Evolutionary conservation across 2,888 invertebrate species (phyloP).

Genomic region (Cremastinae sp.): DNA sequence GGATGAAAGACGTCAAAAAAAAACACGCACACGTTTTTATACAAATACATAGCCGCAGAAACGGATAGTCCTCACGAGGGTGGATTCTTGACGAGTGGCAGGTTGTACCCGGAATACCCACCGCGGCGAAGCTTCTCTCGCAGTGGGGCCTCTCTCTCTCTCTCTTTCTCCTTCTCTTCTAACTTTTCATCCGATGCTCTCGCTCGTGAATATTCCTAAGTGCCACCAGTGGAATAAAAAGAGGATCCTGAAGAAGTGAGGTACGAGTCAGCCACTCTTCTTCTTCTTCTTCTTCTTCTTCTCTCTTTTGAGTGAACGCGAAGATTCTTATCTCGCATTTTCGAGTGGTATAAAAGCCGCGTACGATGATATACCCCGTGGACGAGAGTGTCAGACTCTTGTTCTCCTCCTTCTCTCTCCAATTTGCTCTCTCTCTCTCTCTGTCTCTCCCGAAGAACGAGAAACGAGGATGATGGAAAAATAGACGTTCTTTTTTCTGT

Average conservation of each 20-base stretch:
- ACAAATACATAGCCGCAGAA: conserved; percentile 11
- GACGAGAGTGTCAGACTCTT: conserved; percentile 74
- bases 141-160: conserved; percentile 73
- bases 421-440: conserved; percentile 46
- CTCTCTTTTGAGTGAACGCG: conserved; percentile 65
- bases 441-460: conserved; percentile 35
- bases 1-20: conserved; percentile 32
- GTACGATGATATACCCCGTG: conserved; percentile 76
- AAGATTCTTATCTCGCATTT: conserved; percentile 72
- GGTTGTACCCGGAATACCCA: conserved; percentile 79
- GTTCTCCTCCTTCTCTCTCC: conserved; percentile 63
- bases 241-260: conserved; percentile 9
- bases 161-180: conserved; percentile 5
- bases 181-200: conserved; percentile 42
- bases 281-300: conserved; percentile 25
- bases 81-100: conserved; percentile 79
- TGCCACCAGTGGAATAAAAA: conserved; percentile 28
- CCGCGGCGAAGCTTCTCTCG: conserved; percentile 75
- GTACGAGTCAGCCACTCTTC: conserved; percentile 36
- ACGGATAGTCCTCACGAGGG: conserved; percentile 71
- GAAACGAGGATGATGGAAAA: conserved; percentile 57
- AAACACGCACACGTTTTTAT: conserved; percentile 6
- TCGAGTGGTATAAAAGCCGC: conserved; percentile 77
- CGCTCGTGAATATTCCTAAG: conserved; percentile 42
- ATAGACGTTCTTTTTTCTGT: conserved; percentile 42